Evolutionary conservation across 1,140 invertebrate genomes (phyloP), one percentile per base, ranked within the genome.

Genomic region (Rhopalosiphum maidis): DNA sequence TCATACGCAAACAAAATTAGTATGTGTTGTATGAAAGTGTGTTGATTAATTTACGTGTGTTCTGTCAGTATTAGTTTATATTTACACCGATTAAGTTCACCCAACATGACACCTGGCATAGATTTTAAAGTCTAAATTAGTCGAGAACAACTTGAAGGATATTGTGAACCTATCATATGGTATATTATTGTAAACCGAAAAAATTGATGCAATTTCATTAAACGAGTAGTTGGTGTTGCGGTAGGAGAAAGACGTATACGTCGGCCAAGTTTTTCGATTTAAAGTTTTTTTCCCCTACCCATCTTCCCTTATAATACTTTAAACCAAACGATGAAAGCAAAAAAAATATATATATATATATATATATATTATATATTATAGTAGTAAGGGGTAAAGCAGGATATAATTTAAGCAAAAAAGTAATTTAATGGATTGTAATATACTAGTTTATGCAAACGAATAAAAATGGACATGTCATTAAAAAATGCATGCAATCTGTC

Each of bases 201-300:
- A 89, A 89, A 89, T 90, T 55, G 48, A 89, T 23, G 51, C 1
- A 55, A 89, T 90, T 43, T 90, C 21, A 43, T 60, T 55, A n/a
- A 35, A n/a, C 30, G 60, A 68, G 15, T n/a, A 3, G 55, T 30
- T 60, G 25, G 25, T 60, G 55, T 60, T 60, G 48, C 35, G 9
- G 55, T 18, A 15, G 5, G 6, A 8, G 22, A 37, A 22, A 2
- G 35, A 35, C 18, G 23, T 35, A 83, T n/a, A 43, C n/a, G 46
- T 93, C 48, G 82, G 21, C 91, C 25, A 93, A 93, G 91, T 93
- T 93, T 93, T 93, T 83, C 82, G 82, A 93, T 93, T 93, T 93
- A 93, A 93, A 85, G 91, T 93, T 93, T 93, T 60, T 68, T 60
- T 30, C 25, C 37, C 15, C 51, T 37, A 22, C 8, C 11, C 23